Percentiles rank a stretch among this genome's conserved stretches.
Conservation (phyloP, 2,888 invertebrate genomes). For the Ormyrus labotus region DNA sequence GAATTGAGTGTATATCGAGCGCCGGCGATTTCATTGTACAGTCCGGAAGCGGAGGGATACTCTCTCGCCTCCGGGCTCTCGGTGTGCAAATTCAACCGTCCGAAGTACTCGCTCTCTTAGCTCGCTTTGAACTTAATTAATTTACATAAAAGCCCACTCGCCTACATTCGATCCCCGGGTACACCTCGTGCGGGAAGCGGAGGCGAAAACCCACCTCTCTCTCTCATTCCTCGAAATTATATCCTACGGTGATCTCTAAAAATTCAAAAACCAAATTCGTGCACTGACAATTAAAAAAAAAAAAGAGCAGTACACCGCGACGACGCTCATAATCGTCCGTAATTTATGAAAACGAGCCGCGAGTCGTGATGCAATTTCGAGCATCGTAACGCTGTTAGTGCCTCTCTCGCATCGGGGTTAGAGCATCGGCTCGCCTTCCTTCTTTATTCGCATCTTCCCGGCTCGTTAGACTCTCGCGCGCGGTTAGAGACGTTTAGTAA, state of each 20-base stretch:
- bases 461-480: slow-evolving; percentile 46
- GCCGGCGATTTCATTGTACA: too few relatives aligned
- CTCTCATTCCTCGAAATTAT: too few relatives aligned
- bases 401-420: slow-evolving; percentile 63
- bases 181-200: not conserved
- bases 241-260: too few relatives aligned
- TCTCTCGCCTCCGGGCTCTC: not conserved
- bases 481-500: slow-evolving; percentile 60
- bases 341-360: slow-evolving; percentile 26
- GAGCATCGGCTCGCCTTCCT: slow-evolving; percentile 31
- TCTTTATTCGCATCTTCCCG: slow-evolving; percentile 52
- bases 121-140: slow-evolving; percentile 35
- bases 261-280: too few relatives aligned
- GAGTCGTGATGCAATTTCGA: slow-evolving; percentile 11
- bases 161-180: not conserved
- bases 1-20: too few relatives aligned
- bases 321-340: slow-evolving; percentile 14
- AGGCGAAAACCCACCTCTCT: not conserved
- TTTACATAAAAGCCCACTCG: slow-evolving; percentile 30
- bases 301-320: not conserved
- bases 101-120: not conserved
- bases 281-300: too few relatives aligned
- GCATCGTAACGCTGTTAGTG: not conserved
- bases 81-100: slow-evolving; percentile 19
- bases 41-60: not conserved